These are phyloP conservation scores for Stenurella melanura DNA, from an alignment of 2,888 invertebrate genomes.

Conservation along the genomic window DNA sequence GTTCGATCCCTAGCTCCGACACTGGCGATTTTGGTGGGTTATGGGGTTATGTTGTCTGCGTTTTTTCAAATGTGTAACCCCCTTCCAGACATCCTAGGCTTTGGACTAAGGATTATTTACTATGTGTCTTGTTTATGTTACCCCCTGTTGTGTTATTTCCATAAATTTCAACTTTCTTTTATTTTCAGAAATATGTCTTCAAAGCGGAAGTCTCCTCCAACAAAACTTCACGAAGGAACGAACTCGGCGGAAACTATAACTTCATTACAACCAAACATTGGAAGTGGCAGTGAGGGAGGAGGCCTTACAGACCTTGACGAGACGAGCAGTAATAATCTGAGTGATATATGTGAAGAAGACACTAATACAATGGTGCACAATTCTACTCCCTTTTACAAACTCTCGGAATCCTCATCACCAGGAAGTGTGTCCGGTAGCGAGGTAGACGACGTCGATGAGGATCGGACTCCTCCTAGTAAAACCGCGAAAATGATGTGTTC, in stretches of 20 bases:
- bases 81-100: too few relatives aligned
- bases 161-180: not conserved
- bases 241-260: conserved; percentile 72
- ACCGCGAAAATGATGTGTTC: conserved; percentile 70
- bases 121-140: too few relatives aligned
- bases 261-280: conserved; percentile 68
- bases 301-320: conserved; percentile 77
- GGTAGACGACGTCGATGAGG: conserved; percentile 72
- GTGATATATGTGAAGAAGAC: conserved; percentile 79
- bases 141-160: too few relatives aligned
- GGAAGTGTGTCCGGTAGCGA: conserved; percentile 72
- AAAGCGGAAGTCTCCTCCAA: conserved; percentile 96
- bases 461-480: conserved; percentile 71
- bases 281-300: conserved; percentile 77
- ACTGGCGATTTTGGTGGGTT: too few relatives aligned
- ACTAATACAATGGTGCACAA: conserved; percentile 66
- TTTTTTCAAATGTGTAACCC: too few relatives aligned
- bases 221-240: conserved; percentile 88
- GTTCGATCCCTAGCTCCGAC: too few relatives aligned
- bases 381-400: conserved; percentile 69
- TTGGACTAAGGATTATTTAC: too few relatives aligned
- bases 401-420: conserved; percentile 71
- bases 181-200: conserved; percentile 94
- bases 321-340: conserved; percentile 77
- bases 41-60: too few relatives aligned